Evolutionary conservation across 2,888 invertebrate species (phyloP).

Genomic region (Aleiodes leptofemur): DNA sequence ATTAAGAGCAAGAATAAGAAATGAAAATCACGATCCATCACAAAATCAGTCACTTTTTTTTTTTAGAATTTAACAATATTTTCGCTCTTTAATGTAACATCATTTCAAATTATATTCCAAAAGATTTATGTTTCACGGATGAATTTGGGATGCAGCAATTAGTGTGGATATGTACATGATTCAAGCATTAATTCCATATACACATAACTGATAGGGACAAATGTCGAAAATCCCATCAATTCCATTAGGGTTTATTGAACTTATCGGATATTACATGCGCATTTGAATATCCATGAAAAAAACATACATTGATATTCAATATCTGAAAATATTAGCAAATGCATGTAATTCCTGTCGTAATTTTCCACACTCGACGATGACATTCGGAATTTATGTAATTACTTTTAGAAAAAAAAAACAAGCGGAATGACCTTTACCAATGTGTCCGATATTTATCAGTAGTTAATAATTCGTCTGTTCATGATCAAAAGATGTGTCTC

Average conservation of each 20-base stretch:
- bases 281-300: conserved; percentile 1
- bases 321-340: background rate
- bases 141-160: background rate
- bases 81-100: too few species aligned
- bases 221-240: conserved; percentile 4
- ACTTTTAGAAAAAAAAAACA: too few species aligned
- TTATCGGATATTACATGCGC: background rate
- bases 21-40: too few species aligned
- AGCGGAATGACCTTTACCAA: too few species aligned
- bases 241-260: background rate
- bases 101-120: too few species aligned
- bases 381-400: too few species aligned
- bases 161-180: background rate
- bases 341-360: background rate
- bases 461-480: background rate
- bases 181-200: background rate
- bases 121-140: too few species aligned
- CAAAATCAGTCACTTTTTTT: too few species aligned
- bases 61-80: too few species aligned
- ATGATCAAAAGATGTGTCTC: background rate
- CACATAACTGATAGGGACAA: background rate
- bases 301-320: conserved; percentile 3
- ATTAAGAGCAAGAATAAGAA: too few species aligned
- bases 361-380: background rate
- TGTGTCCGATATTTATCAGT: background rate